Evolutionary conservation across 2,113 vertebrate genomes (phyloP).

Genomic region (Phaethornis superciliosus): DNA sequence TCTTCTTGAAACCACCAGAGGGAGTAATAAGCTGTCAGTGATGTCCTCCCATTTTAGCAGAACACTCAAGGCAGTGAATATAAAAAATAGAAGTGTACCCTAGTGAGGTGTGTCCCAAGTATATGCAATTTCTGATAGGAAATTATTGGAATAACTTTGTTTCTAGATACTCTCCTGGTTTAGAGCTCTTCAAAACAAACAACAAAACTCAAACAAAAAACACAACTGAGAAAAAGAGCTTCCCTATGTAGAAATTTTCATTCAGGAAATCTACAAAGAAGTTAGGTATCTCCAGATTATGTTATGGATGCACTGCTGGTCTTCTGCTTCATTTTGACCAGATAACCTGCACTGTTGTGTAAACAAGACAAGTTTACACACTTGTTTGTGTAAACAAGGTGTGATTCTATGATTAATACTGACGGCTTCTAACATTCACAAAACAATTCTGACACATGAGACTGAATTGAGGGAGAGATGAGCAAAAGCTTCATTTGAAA

Average conservation of each 20-base stretch:
- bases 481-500: not conserved
- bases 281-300: not conserved
- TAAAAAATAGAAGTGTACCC: not conserved
- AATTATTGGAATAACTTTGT: not conserved
- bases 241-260: not conserved
- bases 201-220: not conserved
- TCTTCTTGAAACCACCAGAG: conserved; percentile 36
- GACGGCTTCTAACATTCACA: not conserved
- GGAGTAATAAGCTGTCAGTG: conserved; percentile 20
- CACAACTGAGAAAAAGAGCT: not conserved
- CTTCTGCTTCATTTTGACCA: not conserved
- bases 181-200: not conserved
- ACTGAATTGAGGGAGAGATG: not conserved
- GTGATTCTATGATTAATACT: not conserved
- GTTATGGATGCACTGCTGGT: not conserved
- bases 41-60: not conserved
- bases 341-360: not conserved
- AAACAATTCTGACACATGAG: not conserved
- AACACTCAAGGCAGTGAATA: not conserved
- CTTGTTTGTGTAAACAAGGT: not conserved
- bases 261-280: not conserved
- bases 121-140: not conserved
- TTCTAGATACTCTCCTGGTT: not conserved
- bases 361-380: too few relatives aligned
- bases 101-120: not conserved